Evolutionary conservation across 2,888 invertebrate genomes (phyloP).

Genomic region (Drosophila mercatorum): DNA sequence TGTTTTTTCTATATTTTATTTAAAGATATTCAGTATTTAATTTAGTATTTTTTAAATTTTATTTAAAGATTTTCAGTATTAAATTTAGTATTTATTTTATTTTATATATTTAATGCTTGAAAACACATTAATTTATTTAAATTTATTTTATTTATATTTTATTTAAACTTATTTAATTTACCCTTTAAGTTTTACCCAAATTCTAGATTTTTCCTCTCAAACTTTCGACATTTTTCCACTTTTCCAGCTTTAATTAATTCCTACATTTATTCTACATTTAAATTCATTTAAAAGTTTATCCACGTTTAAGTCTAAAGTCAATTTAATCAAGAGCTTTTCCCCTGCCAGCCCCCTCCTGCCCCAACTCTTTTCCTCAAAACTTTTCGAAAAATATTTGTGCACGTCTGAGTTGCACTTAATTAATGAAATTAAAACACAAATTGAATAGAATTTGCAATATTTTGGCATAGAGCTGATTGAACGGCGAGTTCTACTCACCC

Average conservation of each 20-base stretch:
- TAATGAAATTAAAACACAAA: constrained; percentile 35
- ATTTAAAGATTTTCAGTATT: not conserved
- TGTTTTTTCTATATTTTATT: too few species aligned
- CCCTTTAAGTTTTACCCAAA: not conserved
- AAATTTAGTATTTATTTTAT: not conserved
- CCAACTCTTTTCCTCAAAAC: constrained; percentile 20
- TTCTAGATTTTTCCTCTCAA: not conserved
- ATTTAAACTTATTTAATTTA: not conserved
- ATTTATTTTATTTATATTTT: not conserved
- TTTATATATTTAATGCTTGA: not conserved
- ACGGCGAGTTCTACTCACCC: constrained; percentile 34
- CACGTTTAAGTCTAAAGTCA: constrained; percentile 2
- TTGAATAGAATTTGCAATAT: not conserved
- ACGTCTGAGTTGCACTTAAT: constrained; percentile 27
- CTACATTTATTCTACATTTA: not conserved
- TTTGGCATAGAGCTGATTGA: not conserved
- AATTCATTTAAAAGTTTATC: not conserved
- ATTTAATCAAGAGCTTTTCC: constrained; percentile 14
- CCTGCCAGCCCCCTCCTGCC: not conserved
- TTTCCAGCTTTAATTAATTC: not conserved
- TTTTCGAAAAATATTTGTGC: constrained; percentile 15
- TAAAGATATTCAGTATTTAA: too few species aligned
- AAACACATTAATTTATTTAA: not conserved
- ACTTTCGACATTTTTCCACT: not conserved
- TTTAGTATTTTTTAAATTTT: too few species aligned